Base-by-base conservation (phyloP, 2,888 invertebrate species). In the Amiota mariae region DNA sequence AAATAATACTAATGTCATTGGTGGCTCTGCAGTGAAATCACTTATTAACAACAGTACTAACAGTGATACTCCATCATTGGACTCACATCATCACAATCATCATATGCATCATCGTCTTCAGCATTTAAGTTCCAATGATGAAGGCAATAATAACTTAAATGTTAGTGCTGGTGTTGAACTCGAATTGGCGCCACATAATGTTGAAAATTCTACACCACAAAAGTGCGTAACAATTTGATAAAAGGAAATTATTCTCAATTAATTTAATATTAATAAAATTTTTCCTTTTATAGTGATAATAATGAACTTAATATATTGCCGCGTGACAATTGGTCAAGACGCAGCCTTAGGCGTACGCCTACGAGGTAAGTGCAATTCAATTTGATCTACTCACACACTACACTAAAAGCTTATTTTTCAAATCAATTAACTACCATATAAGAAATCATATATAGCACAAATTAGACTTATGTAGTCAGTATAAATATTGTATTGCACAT, bases 241-340 rank as follows among this genome's bases (percentile, higher is more conserved):
- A 6, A n/a, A n/a, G n/a, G 46, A n/a, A n/a, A 24, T 70, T 64
- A 70, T 76, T 76, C 77, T 77, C 77, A 78, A 77, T 76, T 51
- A 24, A 24, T 24, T 2, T 24, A 24, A 51, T 61, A 49, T 64
- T 73, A 18, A 56, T 70, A 49, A 46, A 48, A 46, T 48, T 72
- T 72, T 82, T 80, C 72, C 76, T 72, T 66, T 89, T 89, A 70
- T 83, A 90, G 90, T 80, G 93, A 93, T 84, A 92, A 92, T 81
- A 92, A 92, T 81, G 93, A 92, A 77, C 88, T 92, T 78, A 91
- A 90, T 80, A 91, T 90, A 56, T 92, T 95, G 80, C 94, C 94
- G 84, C 92, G 96, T 85, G 95, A 96, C 89, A 94, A 95, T 72
- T 96, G 96, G 96, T 92, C 95, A 63, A 92, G 96, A 83, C 96